phyloP scores from a whole-genome alignment of 2,797 vertebrate species.

The Rhinoraja longicauda region DNA sequence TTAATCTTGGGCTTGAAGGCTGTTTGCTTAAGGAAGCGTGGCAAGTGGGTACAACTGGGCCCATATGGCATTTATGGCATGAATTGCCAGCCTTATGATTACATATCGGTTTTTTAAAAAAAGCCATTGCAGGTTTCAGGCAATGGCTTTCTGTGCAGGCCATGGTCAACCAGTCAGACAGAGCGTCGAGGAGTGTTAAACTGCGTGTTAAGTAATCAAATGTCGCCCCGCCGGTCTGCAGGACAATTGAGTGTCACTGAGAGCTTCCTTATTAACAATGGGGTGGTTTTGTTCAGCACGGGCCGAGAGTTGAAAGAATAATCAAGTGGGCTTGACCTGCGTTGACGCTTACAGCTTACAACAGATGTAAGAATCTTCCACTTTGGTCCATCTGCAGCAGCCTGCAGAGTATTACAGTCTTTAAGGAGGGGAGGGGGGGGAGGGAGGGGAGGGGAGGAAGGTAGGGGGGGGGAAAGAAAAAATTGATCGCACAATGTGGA shows the following conservation, averaged over 20 bases:
- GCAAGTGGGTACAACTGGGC: neutral
- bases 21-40: neutral
- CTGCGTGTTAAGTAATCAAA: constrained; percentile 67
- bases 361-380: constrained; percentile 75
- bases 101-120: neutral
- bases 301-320: constrained; percentile 60
- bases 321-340: constrained; percentile 54
- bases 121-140: constrained; percentile 36
- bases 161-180: constrained; percentile 50
- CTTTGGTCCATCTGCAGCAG: constrained; percentile 57
- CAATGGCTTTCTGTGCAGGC: constrained; percentile 48
- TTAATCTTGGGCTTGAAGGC: neutral
- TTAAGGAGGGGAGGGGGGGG: constrained; percentile 47
- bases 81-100: neutral
- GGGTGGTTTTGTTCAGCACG: constrained; percentile 51
- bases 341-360: constrained; percentile 58
- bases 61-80: neutral
- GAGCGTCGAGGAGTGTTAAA: constrained; percentile 68
- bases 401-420: constrained; percentile 60
- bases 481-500: constrained; percentile 53
- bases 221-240: constrained; percentile 48
- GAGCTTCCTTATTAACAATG: constrained; percentile 58
- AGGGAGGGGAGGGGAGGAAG: constrained; percentile 50
- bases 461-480: constrained; percentile 45
- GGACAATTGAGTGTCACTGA: constrained; percentile 54